phyloP scores from a whole-genome alignment of 2,797 vertebrate species.

The Hylomyscus alleni region DNA sequence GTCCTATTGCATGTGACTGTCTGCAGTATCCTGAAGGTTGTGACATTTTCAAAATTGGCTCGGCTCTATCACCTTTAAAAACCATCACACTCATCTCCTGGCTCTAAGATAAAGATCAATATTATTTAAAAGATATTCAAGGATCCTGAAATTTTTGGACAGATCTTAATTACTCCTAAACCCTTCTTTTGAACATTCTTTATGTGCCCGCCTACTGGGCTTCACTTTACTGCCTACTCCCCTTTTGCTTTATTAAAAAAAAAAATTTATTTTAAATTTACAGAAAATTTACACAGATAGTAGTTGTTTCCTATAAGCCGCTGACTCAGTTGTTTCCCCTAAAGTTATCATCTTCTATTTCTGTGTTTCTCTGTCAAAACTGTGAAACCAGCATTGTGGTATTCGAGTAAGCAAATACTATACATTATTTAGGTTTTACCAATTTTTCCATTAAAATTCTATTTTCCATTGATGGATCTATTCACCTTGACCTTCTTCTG shows the following conservation, averaged over 20 bases:
- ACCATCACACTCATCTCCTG: background rate
- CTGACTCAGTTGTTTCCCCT: background rate
- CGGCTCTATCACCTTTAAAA: background rate
- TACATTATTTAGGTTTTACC: constrained; percentile 34
- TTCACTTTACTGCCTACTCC: background rate
- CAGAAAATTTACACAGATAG: background rate
- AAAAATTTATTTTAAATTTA: constrained; percentile 53
- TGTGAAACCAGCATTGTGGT: constrained; percentile 13
- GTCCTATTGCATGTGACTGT: background rate
- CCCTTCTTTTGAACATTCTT: background rate
- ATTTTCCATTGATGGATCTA: constrained; percentile 37
- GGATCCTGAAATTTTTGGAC: background rate
- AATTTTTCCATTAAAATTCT: constrained; percentile 41
- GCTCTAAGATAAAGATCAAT: constrained; percentile 17
- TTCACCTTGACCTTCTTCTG: background rate
- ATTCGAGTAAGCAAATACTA: constrained; percentile 22
- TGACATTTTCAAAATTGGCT: background rate
- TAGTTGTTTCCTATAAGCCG: background rate
- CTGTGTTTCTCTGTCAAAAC: background rate
- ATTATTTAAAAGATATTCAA: background rate
- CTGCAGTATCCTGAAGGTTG: background rate
- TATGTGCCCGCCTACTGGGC: background rate
- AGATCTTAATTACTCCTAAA: background rate
- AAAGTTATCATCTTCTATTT: background rate
- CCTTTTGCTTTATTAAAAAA: background rate